Conservation (phyloP, 2,797 vertebrate species). For the Clarias laeviceps region DNA sequence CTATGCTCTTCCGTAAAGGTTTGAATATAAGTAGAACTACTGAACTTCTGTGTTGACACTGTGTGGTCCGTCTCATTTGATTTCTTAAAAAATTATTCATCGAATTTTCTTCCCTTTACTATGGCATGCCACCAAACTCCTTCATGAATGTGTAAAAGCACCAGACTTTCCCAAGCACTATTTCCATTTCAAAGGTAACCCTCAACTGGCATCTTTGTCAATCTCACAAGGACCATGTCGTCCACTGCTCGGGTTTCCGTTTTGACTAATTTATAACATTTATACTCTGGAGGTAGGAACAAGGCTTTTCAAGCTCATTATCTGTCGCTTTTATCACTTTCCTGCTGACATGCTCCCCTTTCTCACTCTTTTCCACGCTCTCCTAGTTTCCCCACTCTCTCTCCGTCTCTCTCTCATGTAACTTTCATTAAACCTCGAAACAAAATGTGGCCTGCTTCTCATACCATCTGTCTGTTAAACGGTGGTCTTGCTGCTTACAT, state of each 20-base stretch:
- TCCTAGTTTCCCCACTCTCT: not conserved
- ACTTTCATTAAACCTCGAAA: conserved; percentile 68
- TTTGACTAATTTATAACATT: conserved; percentile 62
- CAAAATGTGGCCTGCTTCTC: conserved; percentile 49
- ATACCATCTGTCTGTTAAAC: conserved; percentile 3
- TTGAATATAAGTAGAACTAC: conserved; percentile 35
- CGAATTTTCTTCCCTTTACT: conserved; percentile 42
- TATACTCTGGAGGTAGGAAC: conserved; percentile 74
- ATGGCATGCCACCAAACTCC: conserved; percentile 73
- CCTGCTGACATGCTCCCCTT: conserved; percentile 63
- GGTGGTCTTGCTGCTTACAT: not conserved
- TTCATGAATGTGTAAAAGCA: conserved; percentile 65
- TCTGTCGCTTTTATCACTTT: conserved; percentile 72
- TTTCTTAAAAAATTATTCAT: conserved; percentile 58
- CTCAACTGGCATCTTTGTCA: conserved; percentile 63
- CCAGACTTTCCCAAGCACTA: conserved; percentile 65
- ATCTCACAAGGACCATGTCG: conserved; percentile 56
- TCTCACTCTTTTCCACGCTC: conserved; percentile 21
- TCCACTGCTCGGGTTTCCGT: conserved; percentile 56
- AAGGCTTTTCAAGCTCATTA: conserved; percentile 75
- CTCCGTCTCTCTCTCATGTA: conserved; percentile 51
- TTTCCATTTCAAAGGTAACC: conserved; percentile 73
- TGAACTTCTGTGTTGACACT: conserved; percentile 32
- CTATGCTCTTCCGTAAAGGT: not conserved
- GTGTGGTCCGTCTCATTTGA: conserved; percentile 38